A percentile compares a stretch with the other conserved stretches of the same genome.
Evolutionary conservation across 2,797 vertebrate species (phyloP).

Genomic region (Lacerta agilis): DNA sequence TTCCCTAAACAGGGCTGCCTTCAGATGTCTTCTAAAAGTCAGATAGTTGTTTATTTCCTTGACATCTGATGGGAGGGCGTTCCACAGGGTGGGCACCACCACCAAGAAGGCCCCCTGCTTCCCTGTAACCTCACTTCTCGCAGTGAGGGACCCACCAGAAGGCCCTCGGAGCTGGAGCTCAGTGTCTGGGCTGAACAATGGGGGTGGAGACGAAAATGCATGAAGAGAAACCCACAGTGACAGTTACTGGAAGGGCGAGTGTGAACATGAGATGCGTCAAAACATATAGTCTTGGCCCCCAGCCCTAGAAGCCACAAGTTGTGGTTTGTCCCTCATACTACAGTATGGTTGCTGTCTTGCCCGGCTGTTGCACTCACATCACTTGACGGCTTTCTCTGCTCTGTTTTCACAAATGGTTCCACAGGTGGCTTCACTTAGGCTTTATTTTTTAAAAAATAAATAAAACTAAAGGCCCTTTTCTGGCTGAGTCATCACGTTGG

Average conservation of each 20-base stretch:
- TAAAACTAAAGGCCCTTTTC: neutral
- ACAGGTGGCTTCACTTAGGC: neutral
- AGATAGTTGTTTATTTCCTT: too few relatives aligned
- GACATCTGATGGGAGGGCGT: too few relatives aligned
- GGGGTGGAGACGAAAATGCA: neutral
- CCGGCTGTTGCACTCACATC: neutral
- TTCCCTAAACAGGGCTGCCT: too few relatives aligned
- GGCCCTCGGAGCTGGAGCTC: too few relatives aligned
- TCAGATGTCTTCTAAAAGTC: too few relatives aligned
- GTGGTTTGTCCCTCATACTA: neutral
- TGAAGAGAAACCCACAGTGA: neutral
- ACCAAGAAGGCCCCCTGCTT: too few relatives aligned
- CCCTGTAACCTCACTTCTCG: too few relatives aligned
- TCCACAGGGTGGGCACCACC: too few relatives aligned
- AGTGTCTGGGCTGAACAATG: too few relatives aligned
- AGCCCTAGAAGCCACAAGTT: neutral
- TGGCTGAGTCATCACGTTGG: conserved; percentile 3
- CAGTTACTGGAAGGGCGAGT: neutral
- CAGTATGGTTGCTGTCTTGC: neutral
- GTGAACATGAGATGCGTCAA: neutral
- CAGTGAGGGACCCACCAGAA: too few relatives aligned
- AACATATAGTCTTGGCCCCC: neutral
- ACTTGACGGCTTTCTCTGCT: neutral
- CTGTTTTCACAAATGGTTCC: neutral
- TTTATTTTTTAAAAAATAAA: neutral